Evolutionary conservation across 2,797 vertebrate species (phyloP).

Genomic region (Spatula versicolor): DNA sequence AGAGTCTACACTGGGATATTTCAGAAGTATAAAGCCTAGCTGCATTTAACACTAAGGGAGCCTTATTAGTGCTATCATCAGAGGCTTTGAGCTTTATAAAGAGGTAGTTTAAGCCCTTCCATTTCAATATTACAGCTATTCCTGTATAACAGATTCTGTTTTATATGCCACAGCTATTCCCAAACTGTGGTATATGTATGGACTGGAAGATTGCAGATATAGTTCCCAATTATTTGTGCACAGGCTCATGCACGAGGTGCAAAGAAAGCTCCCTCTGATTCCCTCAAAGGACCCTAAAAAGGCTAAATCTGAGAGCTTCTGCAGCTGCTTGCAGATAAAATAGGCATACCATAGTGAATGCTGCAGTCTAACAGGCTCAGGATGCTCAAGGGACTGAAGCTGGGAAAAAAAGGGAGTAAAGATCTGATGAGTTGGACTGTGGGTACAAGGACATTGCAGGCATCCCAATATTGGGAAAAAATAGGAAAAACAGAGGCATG

Average conservation of each 20-base stretch:
- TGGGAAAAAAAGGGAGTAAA: neutral
- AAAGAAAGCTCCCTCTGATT: neutral
- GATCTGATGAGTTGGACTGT: neutral
- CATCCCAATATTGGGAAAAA: neutral
- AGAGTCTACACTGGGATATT: neutral
- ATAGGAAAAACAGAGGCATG: neutral
- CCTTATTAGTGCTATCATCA: neutral
- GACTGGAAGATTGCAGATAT: neutral
- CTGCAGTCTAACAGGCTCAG: neutral
- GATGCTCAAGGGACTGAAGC: neutral
- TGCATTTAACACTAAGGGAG: neutral
- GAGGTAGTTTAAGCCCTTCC: neutral
- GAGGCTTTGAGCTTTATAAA: neutral
- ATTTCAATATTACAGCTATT: neutral
- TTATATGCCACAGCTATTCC: neutral
- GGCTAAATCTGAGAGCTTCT: neutral
- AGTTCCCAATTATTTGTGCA: neutral
- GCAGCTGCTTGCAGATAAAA: neutral
- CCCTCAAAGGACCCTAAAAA: neutral
- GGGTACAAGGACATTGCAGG: neutral
- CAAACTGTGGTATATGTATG: neutral
- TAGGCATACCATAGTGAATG: neutral
- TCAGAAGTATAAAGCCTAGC: neutral
- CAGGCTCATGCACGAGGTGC: neutral
- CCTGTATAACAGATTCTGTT: neutral